These are phyloP conservation scores for Palythoa heliodiscus DNA, from an alignment of 92 coral and sea anemone genomes.

Conservation along the genomic window DNA sequence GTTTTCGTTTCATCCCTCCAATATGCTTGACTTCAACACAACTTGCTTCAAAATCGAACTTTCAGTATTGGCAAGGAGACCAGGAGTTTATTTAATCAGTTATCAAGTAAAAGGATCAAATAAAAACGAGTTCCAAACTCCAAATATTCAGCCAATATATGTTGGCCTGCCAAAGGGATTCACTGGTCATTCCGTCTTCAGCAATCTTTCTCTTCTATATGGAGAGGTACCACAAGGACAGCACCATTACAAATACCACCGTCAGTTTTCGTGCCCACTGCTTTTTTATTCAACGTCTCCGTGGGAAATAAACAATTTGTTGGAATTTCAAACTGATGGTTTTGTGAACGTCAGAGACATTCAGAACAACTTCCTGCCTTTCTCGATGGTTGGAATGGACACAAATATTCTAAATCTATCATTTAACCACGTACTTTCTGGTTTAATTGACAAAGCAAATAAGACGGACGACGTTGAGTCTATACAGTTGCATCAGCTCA, in stretches of 20 bases:
- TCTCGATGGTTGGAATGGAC: conserved; percentile 47
- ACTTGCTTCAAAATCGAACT: conserved; percentile 1
- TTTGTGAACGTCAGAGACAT: conserved; percentile 26
- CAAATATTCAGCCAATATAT: conserved; percentile 22
- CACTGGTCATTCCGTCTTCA: neutral
- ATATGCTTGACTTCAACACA: neutral
- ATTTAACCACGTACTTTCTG: neutral
- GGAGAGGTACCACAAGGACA: conserved; percentile 49
- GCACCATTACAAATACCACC: neutral
- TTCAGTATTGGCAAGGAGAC: conserved; percentile 14
- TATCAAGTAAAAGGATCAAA: conserved; percentile 20
- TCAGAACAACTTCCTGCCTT: conserved; percentile 23
- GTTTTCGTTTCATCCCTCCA: conserved; percentile 34
- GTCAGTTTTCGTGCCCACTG: conserved; percentile 18
- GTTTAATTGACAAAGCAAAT: conserved; percentile 11
- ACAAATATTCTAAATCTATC: neutral
- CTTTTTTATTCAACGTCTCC: conserved; percentile 41
- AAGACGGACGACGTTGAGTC: neutral
- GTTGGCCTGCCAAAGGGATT: neutral
- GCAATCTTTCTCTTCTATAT: neutral
- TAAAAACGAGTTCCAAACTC: conserved; percentile 37
- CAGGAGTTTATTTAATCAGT: conserved; percentile 24
- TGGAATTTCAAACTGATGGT: conserved; percentile 34
- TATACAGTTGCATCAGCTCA: conserved; percentile 35
- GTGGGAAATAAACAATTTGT: conserved; percentile 14